Percentiles rank a stretch among this genome's conserved stretches.
Conservation (phyloP, 2,888 invertebrate species). For the Embidobia sp. region DNA sequence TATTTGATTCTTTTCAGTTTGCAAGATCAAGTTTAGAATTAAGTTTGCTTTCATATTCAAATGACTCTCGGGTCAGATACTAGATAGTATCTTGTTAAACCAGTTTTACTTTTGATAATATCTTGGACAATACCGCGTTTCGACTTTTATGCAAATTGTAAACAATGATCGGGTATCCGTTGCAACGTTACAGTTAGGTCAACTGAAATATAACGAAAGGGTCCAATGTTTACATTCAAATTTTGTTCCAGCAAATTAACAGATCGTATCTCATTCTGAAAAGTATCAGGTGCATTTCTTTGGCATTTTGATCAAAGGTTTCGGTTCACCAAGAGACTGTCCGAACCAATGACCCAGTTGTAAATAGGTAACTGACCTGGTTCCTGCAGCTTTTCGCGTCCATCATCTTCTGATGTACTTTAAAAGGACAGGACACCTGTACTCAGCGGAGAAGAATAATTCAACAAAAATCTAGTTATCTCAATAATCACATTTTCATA, state of each 20-base stretch:
- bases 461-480: too few relatives aligned
- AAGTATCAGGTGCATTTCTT: slow-evolving; percentile 44
- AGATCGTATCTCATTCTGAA: slow-evolving; percentile 23
- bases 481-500: too few relatives aligned
- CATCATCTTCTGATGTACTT: slow-evolving; percentile 75
- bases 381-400: slow-evolving; percentile 72
- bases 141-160: slow-evolving; percentile 18
- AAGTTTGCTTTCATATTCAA: slow-evolving; percentile 62
- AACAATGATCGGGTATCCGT: slow-evolving; percentile 27
- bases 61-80: slow-evolving; percentile 32
- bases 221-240: slow-evolving; percentile 35
- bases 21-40: slow-evolving; percentile 24
- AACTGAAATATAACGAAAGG: slow-evolving; percentile 20
- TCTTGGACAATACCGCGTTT: slow-evolving; percentile 28
- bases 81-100: slow-evolving; percentile 47
- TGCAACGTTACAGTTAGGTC: slow-evolving; percentile 31
- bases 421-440: slow-evolving; percentile 69
- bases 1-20: slow-evolving; percentile 5
- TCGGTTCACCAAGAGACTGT: slow-evolving; percentile 53
- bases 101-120: slow-evolving; percentile 62
- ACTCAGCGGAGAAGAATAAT: too few relatives aligned
- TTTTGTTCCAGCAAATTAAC: slow-evolving; percentile 22
- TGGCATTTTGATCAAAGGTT: slow-evolving; percentile 61
- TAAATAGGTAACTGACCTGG: slow-evolving; percentile 79
- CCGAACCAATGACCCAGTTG: slow-evolving; percentile 76